These are phyloP conservation scores for Diplogasteroides magnus DNA, from an alignment of 1,140 invertebrate genomes.

Conservation along the genomic window DNA sequence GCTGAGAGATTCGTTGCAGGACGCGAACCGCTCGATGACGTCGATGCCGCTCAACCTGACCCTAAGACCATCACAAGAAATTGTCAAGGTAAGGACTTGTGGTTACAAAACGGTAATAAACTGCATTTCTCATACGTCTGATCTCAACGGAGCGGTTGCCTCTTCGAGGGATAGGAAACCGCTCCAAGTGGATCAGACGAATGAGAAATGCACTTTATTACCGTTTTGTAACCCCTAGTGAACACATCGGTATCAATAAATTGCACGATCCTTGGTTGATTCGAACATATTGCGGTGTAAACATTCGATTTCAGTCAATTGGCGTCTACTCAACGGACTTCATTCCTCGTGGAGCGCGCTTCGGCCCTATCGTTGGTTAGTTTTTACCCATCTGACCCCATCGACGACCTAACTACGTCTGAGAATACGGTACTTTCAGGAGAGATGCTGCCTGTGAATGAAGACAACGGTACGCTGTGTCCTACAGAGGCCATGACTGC, in stretches of 20 bases:
- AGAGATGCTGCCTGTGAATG: conserved; percentile 57
- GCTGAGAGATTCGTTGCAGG: conserved; percentile 7
- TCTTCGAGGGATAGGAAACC: too few species aligned
- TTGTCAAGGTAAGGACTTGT: too few species aligned
- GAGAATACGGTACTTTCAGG: conserved; percentile 37
- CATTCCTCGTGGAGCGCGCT: conserved; percentile 89
- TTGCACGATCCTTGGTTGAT: not conserved
- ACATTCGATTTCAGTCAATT: conserved; percentile 73
- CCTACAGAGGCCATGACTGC: conserved; percentile 36
- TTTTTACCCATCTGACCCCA: conserved; percentile 65
- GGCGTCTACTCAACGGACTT: conserved; percentile 94
- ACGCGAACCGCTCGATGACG: conserved; percentile 75
- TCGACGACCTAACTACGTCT: conserved; percentile 39
- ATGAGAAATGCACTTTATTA: too few species aligned
- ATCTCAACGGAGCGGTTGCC: too few species aligned
- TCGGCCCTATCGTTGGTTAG: conserved; percentile 84
- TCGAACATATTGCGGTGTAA: conserved; percentile 16
- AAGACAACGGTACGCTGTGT: conserved; percentile 41
- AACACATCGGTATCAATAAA: not conserved
- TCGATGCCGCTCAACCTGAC: conserved; percentile 88
- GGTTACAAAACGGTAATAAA: too few species aligned
- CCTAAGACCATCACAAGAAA: too few species aligned
- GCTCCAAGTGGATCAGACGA: too few species aligned
- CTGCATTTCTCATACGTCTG: too few species aligned
- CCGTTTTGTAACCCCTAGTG: too few species aligned